These are phyloP conservation scores for Drosophila buzzatii DNA, from an alignment of 2,888 invertebrate species.

Conservation along the genomic window DNA sequence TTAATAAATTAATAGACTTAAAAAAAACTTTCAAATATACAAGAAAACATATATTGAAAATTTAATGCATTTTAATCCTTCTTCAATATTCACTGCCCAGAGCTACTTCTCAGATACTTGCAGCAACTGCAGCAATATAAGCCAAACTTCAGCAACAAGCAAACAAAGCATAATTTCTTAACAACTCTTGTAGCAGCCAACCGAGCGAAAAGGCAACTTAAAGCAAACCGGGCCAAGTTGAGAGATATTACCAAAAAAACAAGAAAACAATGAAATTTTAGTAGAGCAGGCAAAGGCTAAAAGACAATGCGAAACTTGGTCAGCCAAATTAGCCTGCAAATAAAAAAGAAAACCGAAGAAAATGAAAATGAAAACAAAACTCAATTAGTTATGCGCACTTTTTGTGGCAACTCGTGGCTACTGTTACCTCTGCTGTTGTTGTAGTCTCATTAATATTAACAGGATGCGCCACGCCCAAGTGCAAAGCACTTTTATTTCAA, in stretches of 20 bases:
- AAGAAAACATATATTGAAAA: neutral
- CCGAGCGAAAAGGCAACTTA: neutral
- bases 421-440: neutral
- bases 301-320: conserved; percentile 46
- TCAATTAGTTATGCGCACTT: conserved; percentile 59
- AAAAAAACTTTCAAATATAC: neutral
- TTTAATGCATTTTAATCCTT: too few relatives aligned
- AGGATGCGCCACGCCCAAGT: conserved; percentile 35
- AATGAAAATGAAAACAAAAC: conserved; percentile 7
- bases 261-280: conserved; percentile 14
- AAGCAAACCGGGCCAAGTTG: conserved; percentile 35
- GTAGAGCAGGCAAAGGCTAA: neutral
- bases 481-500: conserved; percentile 39
- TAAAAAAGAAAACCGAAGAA: neutral
- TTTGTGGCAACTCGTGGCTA: conserved; percentile 24
- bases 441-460: conserved; percentile 56
- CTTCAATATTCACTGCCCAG: neutral
- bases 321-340: conserved; percentile 44
- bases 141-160: neutral
- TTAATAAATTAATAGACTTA: too few relatives aligned
- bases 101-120: neutral
- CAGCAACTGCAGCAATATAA: conserved; percentile 5
- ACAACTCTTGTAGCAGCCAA: neutral
- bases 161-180: conserved; percentile 6
- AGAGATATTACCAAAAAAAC: neutral